These are phyloP conservation scores for Bombus picipes DNA, from an alignment of 1,140 invertebrate species.

Conservation along the genomic window DNA sequence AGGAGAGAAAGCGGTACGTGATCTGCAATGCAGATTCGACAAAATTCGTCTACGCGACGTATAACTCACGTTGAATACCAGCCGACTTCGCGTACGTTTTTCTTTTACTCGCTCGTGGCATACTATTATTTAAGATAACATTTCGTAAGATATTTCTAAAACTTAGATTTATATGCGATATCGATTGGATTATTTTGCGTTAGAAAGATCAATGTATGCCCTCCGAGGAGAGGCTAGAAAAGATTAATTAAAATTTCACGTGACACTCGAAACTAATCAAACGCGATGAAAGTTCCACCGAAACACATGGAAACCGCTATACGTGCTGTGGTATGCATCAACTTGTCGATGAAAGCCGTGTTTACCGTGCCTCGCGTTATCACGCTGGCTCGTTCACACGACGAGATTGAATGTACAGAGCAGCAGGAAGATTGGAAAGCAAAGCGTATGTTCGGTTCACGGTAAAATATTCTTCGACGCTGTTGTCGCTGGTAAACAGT, in stretches of 20 bases:
- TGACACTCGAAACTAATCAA: background rate
- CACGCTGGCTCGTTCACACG: conserved; percentile 40
- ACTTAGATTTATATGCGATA: too few species aligned
- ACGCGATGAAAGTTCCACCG: background rate
- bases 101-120: background rate
- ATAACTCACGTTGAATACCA: conserved; percentile 51
- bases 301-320: conserved; percentile 25
- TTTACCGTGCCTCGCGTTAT: conserved; percentile 51
- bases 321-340: conserved; percentile 33
- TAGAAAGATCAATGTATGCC: too few species aligned
- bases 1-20: conserved; percentile 63
- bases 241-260: background rate
- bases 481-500: too few species aligned
- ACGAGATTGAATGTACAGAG: conserved; percentile 68
- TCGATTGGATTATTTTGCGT: too few species aligned
- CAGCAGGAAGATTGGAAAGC: conserved; percentile 14
- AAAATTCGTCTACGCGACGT: conserved; percentile 66
- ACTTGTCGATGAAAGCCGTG: conserved; percentile 41
- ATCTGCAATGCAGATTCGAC: conserved; percentile 81
- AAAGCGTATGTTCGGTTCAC: background rate
- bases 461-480: conserved; percentile 4
- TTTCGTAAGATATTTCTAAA: background rate
- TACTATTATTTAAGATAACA: background rate
- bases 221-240: background rate
- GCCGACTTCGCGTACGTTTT: conserved; percentile 31